These are phyloP conservation scores for Plumapathes pennacea DNA, from an alignment of 92 coral and sea anemone genomes.

Conservation along the genomic window DNA sequence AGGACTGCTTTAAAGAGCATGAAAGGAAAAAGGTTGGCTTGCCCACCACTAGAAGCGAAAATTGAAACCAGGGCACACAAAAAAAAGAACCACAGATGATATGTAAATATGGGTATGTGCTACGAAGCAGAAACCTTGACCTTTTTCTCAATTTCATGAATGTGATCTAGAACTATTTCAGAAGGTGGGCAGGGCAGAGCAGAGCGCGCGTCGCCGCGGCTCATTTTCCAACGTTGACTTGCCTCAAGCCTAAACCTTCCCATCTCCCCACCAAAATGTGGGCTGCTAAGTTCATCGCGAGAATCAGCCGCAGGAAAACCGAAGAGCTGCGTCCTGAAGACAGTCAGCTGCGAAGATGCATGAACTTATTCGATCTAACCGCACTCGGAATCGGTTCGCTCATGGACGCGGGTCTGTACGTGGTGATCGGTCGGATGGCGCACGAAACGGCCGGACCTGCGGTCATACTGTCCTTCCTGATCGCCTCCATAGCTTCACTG, in stretches of 20 bases:
- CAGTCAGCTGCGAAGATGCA: slow-evolving; percentile 59
- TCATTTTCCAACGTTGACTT: no score
- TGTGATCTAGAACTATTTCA: no score
- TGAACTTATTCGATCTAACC: slow-evolving; percentile 65
- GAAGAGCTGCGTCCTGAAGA: slow-evolving; percentile 45
- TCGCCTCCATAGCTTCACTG: slow-evolving; percentile 78
- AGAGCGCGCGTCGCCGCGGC: no score
- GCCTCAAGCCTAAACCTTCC: neutral
- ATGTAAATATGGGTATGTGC: no score
- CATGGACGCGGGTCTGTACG: slow-evolving; percentile 74
- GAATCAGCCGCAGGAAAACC: slow-evolving; percentile 59
- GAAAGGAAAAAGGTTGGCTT: no score
- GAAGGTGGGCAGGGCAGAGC: no score
- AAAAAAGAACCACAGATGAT: no score
- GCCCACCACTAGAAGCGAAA: no score
- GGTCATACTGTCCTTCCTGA: slow-evolving; percentile 69
- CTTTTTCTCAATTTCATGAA: no score
- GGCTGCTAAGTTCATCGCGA: slow-evolving; percentile 8
- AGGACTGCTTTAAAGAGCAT: no score
- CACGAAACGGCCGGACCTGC: slow-evolving; percentile 75
- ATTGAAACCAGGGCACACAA: no score
- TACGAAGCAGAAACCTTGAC: no score
- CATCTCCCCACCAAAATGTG: slow-evolving; percentile 13
- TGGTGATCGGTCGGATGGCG: slow-evolving; percentile 74
- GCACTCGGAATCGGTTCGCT: slow-evolving; percentile 68